Conservation (phyloP, 1,140 invertebrate species). For the Orchesella cincta region DNA sequence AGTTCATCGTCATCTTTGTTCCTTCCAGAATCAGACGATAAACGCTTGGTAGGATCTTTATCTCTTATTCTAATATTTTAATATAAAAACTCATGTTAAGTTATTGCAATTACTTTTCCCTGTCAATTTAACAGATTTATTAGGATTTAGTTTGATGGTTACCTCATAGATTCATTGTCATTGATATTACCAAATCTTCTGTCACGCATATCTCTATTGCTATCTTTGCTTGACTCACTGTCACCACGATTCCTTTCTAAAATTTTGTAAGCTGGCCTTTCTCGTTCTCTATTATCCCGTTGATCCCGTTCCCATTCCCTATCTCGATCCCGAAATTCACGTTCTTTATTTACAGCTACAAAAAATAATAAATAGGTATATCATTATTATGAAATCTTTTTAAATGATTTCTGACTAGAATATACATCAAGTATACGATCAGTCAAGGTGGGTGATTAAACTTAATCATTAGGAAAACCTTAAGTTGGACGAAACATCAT, state of each 20-base stretch:
- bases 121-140: not conserved
- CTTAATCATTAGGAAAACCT: not conserved
- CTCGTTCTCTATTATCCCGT: not conserved
- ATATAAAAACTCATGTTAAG: no score
- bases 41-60: not conserved
- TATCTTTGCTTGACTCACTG: conserved; percentile 39
- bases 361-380: not conserved
- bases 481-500: not conserved
- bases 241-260: conserved; percentile 34
- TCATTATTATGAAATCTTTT: not conserved
- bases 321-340: not conserved
- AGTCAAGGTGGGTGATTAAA: conserved; percentile 14
- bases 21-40: not conserved
- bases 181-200: not conserved
- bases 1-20: not conserved
- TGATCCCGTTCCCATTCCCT: not conserved
- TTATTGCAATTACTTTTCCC: no score
- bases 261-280: conserved; percentile 25
- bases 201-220: not conserved
- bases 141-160: not conserved
- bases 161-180: not conserved
- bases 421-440: no score
- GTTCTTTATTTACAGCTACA: conserved; percentile 7
- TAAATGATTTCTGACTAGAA: not conserved
- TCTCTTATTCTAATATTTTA: not conserved